Percentiles rank a stretch among this genome's conserved stretches.
Conservation (phyloP, 2,113 vertebrate species). For the Gila orcuttii region DNA sequence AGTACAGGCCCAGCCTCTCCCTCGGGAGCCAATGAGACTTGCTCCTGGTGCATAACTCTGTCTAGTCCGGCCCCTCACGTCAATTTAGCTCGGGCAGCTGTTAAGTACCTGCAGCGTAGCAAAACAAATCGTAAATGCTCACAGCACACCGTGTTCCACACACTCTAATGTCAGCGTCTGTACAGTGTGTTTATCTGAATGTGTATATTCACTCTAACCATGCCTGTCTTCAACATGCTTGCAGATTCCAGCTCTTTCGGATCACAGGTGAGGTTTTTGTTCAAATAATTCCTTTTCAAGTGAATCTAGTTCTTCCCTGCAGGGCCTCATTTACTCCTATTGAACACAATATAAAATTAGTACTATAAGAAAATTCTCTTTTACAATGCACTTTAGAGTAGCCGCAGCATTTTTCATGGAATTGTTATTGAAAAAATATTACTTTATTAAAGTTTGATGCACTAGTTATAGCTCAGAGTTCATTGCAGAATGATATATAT, state of each 20-base stretch:
- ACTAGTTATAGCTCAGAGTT: neutral
- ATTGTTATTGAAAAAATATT: neutral
- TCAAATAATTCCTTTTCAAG: slow-evolving; percentile 4
- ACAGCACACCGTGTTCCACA: slow-evolving; percentile 40
- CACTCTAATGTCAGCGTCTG: slow-evolving; percentile 52
- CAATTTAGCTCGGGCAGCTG: slow-evolving; percentile 69
- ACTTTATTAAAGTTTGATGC: slow-evolving; percentile 3
- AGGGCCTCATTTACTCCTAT: neutral
- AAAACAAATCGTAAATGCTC: slow-evolving; percentile 66
- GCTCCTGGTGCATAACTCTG: slow-evolving; percentile 73
- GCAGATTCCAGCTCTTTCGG: slow-evolving; percentile 87
- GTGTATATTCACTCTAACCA: slow-evolving; percentile 67
- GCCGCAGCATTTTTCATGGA: neutral
- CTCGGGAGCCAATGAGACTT: slow-evolving; percentile 77
- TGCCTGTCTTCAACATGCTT: slow-evolving; percentile 86
- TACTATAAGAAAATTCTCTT: neutral
- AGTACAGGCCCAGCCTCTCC: slow-evolving; percentile 63
- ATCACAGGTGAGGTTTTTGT: slow-evolving; percentile 84
- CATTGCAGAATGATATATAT: neutral
- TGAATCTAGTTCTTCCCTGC: neutral
- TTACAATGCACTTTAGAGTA: neutral
- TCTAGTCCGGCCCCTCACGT: slow-evolving; percentile 66
- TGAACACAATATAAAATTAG: neutral
- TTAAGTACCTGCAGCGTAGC: slow-evolving; percentile 75
- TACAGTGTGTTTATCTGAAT: slow-evolving; percentile 28